Evolutionary conservation across 2,797 vertebrate species (phyloP).

Genomic region (Lepus oiostolus): DNA sequence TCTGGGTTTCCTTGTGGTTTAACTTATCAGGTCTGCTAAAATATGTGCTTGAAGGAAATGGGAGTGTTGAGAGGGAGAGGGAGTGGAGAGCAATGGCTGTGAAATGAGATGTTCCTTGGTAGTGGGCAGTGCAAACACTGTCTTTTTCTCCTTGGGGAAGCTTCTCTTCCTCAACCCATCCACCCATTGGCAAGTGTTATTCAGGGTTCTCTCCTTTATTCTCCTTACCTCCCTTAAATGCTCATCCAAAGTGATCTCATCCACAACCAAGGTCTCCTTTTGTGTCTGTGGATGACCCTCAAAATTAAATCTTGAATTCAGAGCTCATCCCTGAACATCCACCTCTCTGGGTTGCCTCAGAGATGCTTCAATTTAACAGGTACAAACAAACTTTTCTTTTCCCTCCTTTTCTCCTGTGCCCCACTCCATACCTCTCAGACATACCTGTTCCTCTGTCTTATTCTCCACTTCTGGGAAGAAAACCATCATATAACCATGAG

Average conservation of each 20-base stretch:
- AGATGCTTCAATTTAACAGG: not conserved
- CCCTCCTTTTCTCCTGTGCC: not conserved
- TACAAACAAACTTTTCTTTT: not conserved
- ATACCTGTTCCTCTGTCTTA: not conserved
- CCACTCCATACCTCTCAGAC: not conserved
- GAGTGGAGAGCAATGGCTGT: not conserved
- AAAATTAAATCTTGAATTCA: not conserved
- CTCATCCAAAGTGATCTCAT: not conserved
- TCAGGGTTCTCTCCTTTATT: not conserved
- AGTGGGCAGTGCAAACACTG: not conserved
- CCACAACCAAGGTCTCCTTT: not conserved
- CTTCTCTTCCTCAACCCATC: not conserved
- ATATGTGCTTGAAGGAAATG: not conserved
- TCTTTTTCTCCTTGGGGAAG: not conserved
- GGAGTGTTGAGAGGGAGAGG: not conserved
- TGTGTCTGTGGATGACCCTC: not conserved
- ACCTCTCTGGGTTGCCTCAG: not conserved
- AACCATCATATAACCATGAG: not conserved
- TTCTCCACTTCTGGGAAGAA: not conserved
- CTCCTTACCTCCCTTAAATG: not conserved
- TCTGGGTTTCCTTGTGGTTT: conserved; percentile 44
- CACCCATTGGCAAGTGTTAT: not conserved
- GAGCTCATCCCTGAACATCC: not conserved
- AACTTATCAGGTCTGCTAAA: conserved; percentile 33
- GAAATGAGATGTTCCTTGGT: conserved; percentile 6